These are phyloP conservation scores for Dolichoris vasculosae DNA, from an alignment of 1,140 invertebrate genomes.

Conservation along the genomic window DNA sequence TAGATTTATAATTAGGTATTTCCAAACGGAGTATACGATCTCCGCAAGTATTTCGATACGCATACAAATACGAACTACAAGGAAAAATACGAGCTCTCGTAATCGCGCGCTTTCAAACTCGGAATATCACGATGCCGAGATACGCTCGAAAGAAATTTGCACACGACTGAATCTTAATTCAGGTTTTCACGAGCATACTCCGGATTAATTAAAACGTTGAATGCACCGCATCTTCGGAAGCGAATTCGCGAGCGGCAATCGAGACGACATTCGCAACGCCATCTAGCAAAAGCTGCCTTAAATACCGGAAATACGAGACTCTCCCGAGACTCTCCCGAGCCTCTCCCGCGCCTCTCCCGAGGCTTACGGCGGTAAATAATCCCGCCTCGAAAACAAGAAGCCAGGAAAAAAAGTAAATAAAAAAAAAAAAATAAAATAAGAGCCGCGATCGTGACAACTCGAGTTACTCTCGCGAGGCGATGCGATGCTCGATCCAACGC, in stretches of 20 bases:
- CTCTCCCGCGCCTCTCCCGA: background rate
- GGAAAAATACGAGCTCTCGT: too few relatives aligned
- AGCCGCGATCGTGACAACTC: background rate
- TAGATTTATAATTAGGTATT: too few relatives aligned
- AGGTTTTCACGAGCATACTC: background rate
- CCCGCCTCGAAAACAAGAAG: background rate
- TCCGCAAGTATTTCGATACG: too few relatives aligned
- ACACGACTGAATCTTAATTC: background rate
- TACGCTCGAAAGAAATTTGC: background rate
- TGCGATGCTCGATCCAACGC: too few relatives aligned
- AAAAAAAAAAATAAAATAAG: too few relatives aligned
- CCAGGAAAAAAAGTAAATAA: background rate
- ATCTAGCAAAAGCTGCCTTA: background rate
- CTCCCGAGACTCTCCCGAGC: background rate
- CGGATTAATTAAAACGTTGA: background rate
- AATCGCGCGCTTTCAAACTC: background rate
- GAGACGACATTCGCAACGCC: background rate
- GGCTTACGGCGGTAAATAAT: background rate
- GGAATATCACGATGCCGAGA: background rate
- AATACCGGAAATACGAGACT: background rate
- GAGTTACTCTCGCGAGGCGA: background rate
- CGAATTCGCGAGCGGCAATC: background rate
- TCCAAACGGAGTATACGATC: too few relatives aligned
- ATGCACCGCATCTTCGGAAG: background rate
- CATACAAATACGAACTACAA: too few relatives aligned